A percentile compares a stretch with the other conserved stretches of the same genome.
Evolutionary conservation across 2,113 vertebrate species (phyloP).

Genomic region (Aspiorhynchus laticeps): DNA sequence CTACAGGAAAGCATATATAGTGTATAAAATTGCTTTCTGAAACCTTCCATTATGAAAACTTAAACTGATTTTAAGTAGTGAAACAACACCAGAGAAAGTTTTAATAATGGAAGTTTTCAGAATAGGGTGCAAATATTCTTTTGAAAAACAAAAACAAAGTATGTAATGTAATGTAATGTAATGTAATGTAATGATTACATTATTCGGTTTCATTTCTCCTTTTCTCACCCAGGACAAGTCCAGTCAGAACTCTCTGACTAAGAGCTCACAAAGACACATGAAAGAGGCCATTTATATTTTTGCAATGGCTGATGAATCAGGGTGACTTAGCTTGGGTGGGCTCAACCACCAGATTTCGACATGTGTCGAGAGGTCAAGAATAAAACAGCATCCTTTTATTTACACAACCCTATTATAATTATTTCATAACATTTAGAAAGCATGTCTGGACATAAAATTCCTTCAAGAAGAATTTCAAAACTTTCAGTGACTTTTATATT

Average conservation of each 20-base stretch:
- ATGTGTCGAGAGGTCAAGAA: not conserved
- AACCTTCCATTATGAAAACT: not conserved
- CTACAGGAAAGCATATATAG: too few relatives aligned
- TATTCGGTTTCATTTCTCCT: constrained; percentile 65
- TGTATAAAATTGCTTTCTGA: not conserved
- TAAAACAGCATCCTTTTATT: not conserved
- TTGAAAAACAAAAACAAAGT: not conserved
- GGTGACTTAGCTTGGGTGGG: not conserved
- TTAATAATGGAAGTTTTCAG: not conserved
- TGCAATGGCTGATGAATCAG: constrained; percentile 41
- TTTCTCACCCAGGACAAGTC: not conserved
- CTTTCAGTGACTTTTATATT: not conserved
- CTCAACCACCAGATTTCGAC: not conserved
- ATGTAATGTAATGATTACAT: too few relatives aligned
- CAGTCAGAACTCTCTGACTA: not conserved
- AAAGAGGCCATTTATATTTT: not conserved
- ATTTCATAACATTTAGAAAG: not conserved
- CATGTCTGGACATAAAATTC: not conserved
- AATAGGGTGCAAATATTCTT: not conserved
- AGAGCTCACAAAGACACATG: not conserved
- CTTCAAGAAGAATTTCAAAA: not conserved
- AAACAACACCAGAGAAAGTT: not conserved
- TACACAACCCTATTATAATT: not conserved
- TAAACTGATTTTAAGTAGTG: not conserved
- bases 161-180: too few relatives aligned